These are phyloP conservation scores for Himalopsyche japonica DNA, from an alignment of 2,888 invertebrate genomes.

Conservation along the genomic window DNA sequence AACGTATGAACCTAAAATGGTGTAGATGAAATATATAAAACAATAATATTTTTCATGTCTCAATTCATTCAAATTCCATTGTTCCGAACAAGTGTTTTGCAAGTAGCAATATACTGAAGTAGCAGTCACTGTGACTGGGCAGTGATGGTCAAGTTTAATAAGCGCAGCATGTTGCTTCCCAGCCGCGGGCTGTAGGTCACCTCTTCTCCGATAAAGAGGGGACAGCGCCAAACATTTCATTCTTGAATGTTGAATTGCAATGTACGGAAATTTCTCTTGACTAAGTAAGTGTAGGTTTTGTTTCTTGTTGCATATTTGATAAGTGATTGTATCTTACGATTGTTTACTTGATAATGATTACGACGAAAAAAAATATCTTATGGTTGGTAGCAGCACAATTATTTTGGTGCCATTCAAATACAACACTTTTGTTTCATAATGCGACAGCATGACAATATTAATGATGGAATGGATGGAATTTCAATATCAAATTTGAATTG, in stretches of 20 bases:
- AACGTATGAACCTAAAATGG: too few species aligned
- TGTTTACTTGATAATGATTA: background rate
- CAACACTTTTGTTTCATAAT: too few species aligned
- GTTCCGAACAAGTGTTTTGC: background rate
- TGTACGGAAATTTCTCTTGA: background rate
- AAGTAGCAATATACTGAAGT: background rate
- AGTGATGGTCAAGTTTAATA: background rate
- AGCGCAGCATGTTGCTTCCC: background rate
- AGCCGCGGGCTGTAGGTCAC: background rate
- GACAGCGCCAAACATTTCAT: background rate
- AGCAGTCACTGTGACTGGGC: background rate
- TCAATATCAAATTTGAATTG: too few species aligned
- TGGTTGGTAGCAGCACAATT: too few species aligned
- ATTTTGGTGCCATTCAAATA: too few species aligned
- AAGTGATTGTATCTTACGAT: background rate
- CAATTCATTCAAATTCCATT: background rate
- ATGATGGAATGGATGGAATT: too few species aligned
- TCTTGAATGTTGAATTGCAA: background rate
- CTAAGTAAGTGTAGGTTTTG: background rate
- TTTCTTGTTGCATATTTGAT: background rate
- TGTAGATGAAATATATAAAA: too few species aligned
- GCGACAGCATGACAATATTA: too few species aligned
- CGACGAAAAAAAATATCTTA: too few species aligned
- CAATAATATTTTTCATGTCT: background rate
- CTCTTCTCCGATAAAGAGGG: background rate